phyloP scores from a whole-genome alignment of 2,888 invertebrate genomes.

The Neocrepidodera transversa region DNA sequence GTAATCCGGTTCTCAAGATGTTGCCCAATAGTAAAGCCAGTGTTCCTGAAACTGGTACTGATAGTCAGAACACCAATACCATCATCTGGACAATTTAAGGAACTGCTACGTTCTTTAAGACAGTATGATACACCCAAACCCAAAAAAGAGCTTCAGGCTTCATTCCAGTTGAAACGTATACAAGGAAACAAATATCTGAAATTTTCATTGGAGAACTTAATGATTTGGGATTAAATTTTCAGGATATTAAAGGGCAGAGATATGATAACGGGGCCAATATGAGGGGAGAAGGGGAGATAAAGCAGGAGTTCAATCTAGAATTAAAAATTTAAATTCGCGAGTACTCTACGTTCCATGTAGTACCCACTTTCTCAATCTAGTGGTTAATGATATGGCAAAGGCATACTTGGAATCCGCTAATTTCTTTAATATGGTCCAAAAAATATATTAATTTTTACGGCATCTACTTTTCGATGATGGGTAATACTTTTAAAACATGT shows the following conservation, averaged over 20 bases:
- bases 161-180: background rate
- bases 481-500: background rate
- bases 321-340: background rate
- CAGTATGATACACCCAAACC: too few relatives aligned
- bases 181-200: background rate
- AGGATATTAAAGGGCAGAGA: slow-evolving; percentile 2
- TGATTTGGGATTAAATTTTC: slow-evolving; percentile 3
- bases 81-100: too few relatives aligned
- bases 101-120: too few relatives aligned
- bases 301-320: slow-evolving; percentile 1
- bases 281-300: background rate
- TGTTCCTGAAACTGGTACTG: too few relatives aligned
- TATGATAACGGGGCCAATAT: slow-evolving; percentile 1
- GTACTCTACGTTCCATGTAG: slow-evolving; percentile 2
- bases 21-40: too few relatives aligned
- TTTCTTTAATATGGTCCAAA: slow-evolving; percentile 32
- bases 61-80: too few relatives aligned
- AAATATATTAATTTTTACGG: slow-evolving; percentile 42
- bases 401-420: slow-evolving; percentile 29
- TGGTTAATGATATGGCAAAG: slow-evolving; percentile 48
- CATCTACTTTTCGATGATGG: slow-evolving; percentile 19
- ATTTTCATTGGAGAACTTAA: background rate
- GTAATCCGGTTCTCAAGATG: too few relatives aligned
- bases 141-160: too few relatives aligned
- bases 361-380: slow-evolving; percentile 39